Evolutionary conservation across 2,888 invertebrate genomes (phyloP).

Genomic region (Busseola fusca): DNA sequence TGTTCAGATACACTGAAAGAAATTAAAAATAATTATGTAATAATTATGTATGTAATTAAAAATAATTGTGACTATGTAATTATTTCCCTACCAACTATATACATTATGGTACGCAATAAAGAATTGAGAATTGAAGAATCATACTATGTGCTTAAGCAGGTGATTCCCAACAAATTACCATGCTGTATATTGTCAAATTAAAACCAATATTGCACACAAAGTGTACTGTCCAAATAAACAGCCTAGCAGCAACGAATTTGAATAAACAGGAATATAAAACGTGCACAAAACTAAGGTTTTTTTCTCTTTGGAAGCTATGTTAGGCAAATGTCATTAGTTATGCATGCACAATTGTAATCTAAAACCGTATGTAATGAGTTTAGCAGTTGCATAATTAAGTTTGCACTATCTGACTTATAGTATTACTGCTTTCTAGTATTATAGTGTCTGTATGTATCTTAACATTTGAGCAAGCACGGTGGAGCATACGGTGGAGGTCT

Average conservation of each 20-base stretch:
- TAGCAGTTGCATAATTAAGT: constrained; percentile 35
- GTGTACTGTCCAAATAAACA: background rate
- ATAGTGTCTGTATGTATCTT: background rate
- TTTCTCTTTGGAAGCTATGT: constrained; percentile 26
- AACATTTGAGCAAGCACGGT: background rate
- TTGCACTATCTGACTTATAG: background rate
- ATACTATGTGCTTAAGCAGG: background rate
- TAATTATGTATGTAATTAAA: too few species aligned
- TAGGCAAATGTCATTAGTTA: constrained; percentile 44
- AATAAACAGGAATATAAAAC: constrained; percentile 29
- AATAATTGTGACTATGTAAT: too few species aligned
- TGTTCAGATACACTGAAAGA: background rate
- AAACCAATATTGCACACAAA: background rate
- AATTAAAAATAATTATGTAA: too few species aligned
- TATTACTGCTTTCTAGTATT: constrained; percentile 13
- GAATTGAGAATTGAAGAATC: too few species aligned
- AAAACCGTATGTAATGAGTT: constrained; percentile 34
- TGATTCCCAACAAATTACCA: background rate
- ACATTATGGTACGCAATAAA: too few species aligned
- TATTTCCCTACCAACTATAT: too few species aligned
- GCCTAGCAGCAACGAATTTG: background rate
- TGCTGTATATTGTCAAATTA: background rate
- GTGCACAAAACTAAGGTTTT: background rate
- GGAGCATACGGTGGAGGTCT: too few species aligned
- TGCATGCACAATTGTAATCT: constrained; percentile 54